Conservation (phyloP, 2,113 vertebrate species). For the Phainopepla nitens region DNA sequence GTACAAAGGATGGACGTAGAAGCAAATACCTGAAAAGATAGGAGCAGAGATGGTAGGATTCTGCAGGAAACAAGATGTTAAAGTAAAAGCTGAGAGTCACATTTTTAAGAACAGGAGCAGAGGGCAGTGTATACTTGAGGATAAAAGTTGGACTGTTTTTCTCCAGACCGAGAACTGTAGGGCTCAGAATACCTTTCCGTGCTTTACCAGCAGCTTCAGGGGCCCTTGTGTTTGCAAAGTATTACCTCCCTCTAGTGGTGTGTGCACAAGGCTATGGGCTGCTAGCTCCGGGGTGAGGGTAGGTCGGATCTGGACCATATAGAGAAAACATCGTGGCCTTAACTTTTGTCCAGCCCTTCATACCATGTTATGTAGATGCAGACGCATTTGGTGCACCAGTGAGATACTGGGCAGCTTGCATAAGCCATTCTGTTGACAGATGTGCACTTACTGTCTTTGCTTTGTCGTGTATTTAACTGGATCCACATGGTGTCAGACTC, state of each 20-base stretch:
- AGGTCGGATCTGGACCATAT: not conserved
- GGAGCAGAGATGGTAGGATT: not conserved
- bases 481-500: accelerated
- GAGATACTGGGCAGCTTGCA: not conserved
- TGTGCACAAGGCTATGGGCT: not conserved
- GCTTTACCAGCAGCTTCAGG: not conserved
- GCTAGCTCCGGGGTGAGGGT: not conserved
- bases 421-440: not conserved
- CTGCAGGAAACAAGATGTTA: not conserved
- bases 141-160: not conserved
- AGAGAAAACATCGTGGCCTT: not conserved
- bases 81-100: not conserved
- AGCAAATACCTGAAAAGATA: not conserved
- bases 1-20: not conserved
- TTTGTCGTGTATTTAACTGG: not conserved
- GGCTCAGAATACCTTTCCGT: not conserved
- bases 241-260: constrained; percentile 44
- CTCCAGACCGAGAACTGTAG: not conserved
- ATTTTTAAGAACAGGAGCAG: not conserved
- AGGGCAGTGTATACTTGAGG: not conserved
- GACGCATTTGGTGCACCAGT: not conserved
- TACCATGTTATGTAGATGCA: not conserved
- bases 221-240: not conserved
- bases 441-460: not conserved
- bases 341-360: not conserved